Base-by-base conservation (phyloP, 2,888 invertebrate genomes). In the Stenichneumon culpator region DNA sequence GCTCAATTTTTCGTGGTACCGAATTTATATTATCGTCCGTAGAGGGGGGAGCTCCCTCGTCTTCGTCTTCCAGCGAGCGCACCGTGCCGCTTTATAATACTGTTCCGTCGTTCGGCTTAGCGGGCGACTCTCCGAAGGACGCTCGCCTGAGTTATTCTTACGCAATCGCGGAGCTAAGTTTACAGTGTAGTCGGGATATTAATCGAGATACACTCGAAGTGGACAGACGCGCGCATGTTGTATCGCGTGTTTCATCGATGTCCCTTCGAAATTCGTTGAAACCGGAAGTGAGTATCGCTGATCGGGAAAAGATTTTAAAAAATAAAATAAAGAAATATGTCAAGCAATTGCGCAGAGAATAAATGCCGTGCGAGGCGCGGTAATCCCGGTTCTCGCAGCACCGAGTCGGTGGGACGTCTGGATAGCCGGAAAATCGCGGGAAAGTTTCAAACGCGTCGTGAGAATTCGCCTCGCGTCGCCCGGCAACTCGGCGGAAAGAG, bases 391-490 rank as follows among this genome's bases (percentile, higher is more conserved):
- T 25, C 14, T 67, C 75, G 73, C 25, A 25, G 68, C 25, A 69
- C 36, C 63, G 47, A 19, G 57, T 79, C 67, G 67, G 54, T 32
- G 25, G 25, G 32, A 28, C 44, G 73, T 74, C 67, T 73, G 11
- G 25, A 57, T 57, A 11, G 57, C 70, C 84, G 92, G 89, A 89
- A 92, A 92, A 91, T 89, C 89, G 88, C 92, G 92, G 92, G 92
- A 92, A 92, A 92, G 88, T 69, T 22, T 68, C 52, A 19, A 39
- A 77, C 50, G 36, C 68, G 84, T 80, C 80, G 79, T 63, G 63
- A 63, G 63, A 80, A 83, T 79, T 75, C 75, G 70, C 77, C 32
- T 60, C 54, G 54, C 54, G 69, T 67, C 77, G 19, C 1, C 44
- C 72, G 77, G 70, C 68, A 65, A 69, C 63, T 14, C 63, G 16